These are phyloP conservation scores for Cochlearius cochlearius DNA, from an alignment of 2,113 vertebrate species.

Conservation along the genomic window DNA sequence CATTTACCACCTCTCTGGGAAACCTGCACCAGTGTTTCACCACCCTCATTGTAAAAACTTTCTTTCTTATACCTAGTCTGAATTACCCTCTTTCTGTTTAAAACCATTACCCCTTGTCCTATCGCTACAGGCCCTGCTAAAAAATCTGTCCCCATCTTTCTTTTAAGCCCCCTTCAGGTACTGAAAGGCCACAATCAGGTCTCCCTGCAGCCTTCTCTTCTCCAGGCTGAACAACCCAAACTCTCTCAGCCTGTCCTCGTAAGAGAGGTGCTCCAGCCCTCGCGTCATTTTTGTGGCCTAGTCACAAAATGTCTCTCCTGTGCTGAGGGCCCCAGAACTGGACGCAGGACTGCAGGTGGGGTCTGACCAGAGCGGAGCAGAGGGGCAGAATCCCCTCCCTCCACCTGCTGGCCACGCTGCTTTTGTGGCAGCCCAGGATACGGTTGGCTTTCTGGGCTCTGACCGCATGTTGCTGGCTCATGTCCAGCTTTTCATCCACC, in stretches of 20 bases:
- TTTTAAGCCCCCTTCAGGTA: neutral
- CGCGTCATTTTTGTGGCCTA: too few relatives aligned
- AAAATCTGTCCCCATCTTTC: neutral
- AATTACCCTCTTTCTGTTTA: neutral
- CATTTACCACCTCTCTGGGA: neutral
- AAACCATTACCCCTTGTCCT: neutral
- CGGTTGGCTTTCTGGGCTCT: neutral
- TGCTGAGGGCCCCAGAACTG: neutral
- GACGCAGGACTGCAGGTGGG: neutral
- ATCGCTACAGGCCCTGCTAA: neutral
- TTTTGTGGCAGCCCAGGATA: neutral
- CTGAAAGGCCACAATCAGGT: neutral
- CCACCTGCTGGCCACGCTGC: neutral
- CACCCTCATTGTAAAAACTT: neutral
- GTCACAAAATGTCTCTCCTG: neutral
- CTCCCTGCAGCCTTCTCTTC: neutral
- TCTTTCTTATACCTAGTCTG: neutral
- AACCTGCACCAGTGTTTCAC: too few relatives aligned
- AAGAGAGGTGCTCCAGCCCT: neutral
- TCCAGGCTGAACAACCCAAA: neutral
- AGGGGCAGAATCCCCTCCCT: neutral
- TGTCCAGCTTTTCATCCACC: neutral
- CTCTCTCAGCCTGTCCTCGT: neutral
- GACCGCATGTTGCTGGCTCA: accelerated
- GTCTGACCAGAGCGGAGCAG: neutral